Conservation (phyloP, 92 coral and sea anemone species). For the Umimayanthus chanpuru region DNA sequence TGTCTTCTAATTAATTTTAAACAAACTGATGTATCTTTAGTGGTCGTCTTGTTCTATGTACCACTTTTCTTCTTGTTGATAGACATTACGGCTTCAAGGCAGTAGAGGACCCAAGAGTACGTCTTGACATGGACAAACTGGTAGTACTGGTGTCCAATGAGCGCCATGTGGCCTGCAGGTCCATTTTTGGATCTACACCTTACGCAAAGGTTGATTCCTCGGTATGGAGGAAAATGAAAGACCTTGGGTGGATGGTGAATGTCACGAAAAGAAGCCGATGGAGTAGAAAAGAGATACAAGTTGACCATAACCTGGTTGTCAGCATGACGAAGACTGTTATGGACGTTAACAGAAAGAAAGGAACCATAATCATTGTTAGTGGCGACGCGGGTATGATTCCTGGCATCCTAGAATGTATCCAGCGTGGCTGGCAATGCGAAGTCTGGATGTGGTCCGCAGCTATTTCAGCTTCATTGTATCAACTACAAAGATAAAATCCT, state of each 20-base stretch:
- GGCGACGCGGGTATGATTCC: constrained; percentile 18
- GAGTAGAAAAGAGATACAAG: neutral
- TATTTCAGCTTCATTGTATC: neutral
- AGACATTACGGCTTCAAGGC: neutral
- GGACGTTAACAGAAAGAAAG: neutral
- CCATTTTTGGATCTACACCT: neutral
- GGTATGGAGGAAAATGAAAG: neutral
- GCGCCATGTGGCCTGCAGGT: neutral
- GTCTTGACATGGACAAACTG: neutral
- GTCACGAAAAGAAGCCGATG: neutral
- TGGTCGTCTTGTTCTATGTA: neutral
- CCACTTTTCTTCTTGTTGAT: neutral
- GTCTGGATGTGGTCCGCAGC: constrained; percentile 10
- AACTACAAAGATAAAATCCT: neutral
- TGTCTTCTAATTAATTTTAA: too few species aligned
- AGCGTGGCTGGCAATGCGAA: neutral
- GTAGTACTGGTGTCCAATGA: neutral
- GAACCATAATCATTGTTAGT: neutral
- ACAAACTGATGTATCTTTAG: neutral
- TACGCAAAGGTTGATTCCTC: neutral
- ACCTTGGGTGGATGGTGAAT: neutral
- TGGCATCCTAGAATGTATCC: neutral
- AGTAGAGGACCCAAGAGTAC: neutral
- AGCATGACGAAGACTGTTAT: neutral
- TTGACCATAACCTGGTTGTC: constrained; percentile 6